Evolutionary conservation across 1,140 invertebrate genomes (phyloP), one percentile per base, ranked within the genome.

Genomic region (Dendroctonus ponderosae): DNA sequence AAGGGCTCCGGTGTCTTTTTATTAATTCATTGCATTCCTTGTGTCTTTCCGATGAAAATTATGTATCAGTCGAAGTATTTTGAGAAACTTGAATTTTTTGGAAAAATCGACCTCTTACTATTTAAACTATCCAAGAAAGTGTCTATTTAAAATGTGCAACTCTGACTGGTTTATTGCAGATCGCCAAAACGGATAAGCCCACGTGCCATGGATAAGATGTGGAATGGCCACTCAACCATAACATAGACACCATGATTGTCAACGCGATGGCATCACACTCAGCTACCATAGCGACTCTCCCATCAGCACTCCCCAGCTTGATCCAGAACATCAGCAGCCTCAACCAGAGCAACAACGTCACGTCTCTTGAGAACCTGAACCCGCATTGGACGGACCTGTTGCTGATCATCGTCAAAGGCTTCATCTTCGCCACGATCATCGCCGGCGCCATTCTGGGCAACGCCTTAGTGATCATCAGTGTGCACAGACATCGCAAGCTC

Each of bases 391-490:
- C 80, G 11, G 81, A 83, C 63, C 66, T 82, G 14, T 74, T 89
- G 51, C 72, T 85, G 5, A 79, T 89, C 50, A 81, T 91, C 50
- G 72, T 92, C 54, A 92, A 92, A 74, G 85, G 85, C 2, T 83
- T 89, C 71, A 84, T 91, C 64, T 92, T 94, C 83, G 85, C 85
- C 50, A 85, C 85, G 63, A 94, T 97, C 76, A 96, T 97, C 72
- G 81, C 92, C 42, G 88, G 89, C 54, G 93, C 94, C 0, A 85
- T 96, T 5, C 82, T 96, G 38, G 94, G 94, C 39, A 97, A 94
- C 81, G 87, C 91, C 0, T 80, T 94, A 59, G 91, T 94, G 69
- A 92, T 93, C 71, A 88, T 91, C 57, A 90, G 88, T 74, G 87
- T 91, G 44, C 85, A 89, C 61, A 81, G 86, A 7, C 88, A 90